Evolutionary conservation across 2,888 invertebrate species (phyloP), one percentile per base, ranked within the genome.

Genomic region (Ormyrus rosae): DNA sequence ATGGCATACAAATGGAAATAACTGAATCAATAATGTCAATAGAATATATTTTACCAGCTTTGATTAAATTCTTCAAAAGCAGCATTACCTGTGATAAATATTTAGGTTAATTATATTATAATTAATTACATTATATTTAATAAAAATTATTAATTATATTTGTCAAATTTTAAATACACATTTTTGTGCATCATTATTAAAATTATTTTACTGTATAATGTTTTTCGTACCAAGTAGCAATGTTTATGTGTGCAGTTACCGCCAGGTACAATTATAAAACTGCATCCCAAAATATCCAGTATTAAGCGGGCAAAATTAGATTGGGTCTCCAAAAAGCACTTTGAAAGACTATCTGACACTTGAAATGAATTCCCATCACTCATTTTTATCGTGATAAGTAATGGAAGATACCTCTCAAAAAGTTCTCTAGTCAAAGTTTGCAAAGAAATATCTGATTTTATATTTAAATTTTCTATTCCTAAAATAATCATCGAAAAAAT

Each of bases 401-500:
- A 78, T 4, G 90, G 88, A 72, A 90, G 84, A 69, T 90, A 91
- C 13, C 84, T 84, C 53, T 90, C 89, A 55, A 90, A 89, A 5
- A 91, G 85, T 78, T 88, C 87, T 74, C 87, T 85, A 8, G 89
- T 83, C 55, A 90, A 50, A 0, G 83, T 82, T 80, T 89, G 89
- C 46, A 90, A 82, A 45, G 86, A 84, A 48, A 89, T 83, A 61
- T 91, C 90, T 51, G 85, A 84, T 71, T 86, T 86, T 10, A 87
- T 74, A 56, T 86, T 87, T 10, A 90, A 81, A 65, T 83, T 82
- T 76, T 89, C 89, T 11, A 90, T 80, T 63, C 91, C 89, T 50
- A 89, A 83, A 11, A 91, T 80, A 34, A 90, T 84, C 87, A 87
- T 88, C 7, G 88, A 88, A 76, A 91, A 91, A 83, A 90, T 89